Evolutionary conservation across 2,888 invertebrate species (phyloP), one percentile per base, ranked within the genome.

Genomic region (Drosophila lacicola): DNA sequence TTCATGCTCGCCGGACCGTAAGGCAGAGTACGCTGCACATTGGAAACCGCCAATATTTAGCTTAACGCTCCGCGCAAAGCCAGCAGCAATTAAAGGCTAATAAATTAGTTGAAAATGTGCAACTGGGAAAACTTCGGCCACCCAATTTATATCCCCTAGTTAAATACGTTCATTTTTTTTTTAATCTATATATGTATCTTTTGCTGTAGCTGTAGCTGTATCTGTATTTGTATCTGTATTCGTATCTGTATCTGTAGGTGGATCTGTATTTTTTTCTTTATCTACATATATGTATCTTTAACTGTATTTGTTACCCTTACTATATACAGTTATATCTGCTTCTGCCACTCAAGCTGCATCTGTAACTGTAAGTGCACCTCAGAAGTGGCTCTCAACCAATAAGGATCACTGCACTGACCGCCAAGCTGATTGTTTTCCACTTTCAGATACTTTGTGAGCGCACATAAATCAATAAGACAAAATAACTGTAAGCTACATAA

Each of bases 51-150:
- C 42, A 73, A 78, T 81, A 78, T 65, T 70, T 71, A 53, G 71
- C 79, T 64, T 56, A 65, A 8, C 46, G 42, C 34, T 50, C 33
- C 42, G 44, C 60, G 49, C 51, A 80, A 69, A 67, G 78, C 78
- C 82, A 74, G 55, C 64, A n/a, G 75, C 67, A 81, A 78, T 81
- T 84, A 84, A 68, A 69, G 66, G 51, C 47, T 57, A 63, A 55
- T 70, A 81, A 80, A 80, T 78, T 68, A 60, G 63, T 53, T 46
- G 51, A 51, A 79, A 79, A 65, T 51, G 19, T 42, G 42, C 55
- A 69, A 34, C 25, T 21, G 42, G 14, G 14, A 36, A 34, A 36
- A 44, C 5, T 41, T 9, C 11, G 10, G n/a, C n/a, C n/a, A n/a
- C n/a, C 2, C 25, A 1, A 25, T 25, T 25, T 25, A 25, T 25